Conservation (phyloP, 2,797 vertebrate species). For the Diglossa cyanea region DNA sequence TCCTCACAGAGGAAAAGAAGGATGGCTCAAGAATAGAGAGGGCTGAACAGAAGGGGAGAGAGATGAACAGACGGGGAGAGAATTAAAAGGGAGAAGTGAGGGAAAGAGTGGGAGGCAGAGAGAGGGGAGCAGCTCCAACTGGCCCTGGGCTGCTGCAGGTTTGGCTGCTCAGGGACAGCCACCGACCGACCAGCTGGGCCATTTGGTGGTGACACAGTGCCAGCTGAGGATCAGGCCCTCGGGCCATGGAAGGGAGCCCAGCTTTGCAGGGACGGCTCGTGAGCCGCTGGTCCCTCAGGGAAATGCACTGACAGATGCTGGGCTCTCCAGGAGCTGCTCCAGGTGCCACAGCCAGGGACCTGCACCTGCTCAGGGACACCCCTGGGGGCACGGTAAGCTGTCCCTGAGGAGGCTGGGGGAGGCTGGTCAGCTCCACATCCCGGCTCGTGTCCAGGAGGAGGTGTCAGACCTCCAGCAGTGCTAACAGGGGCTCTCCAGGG, state of each 20-base stretch:
- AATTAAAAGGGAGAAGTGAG: slow-evolving; percentile 6
- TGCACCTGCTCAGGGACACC: not conserved
- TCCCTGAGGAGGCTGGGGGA: not conserved
- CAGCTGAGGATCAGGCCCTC: slow-evolving; percentile 20
- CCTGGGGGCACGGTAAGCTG: rapidly evolving
- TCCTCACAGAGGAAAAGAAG: slow-evolving; percentile 37
- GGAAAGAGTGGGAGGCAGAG: not conserved
- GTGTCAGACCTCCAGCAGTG: not conserved
- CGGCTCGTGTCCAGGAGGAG: rapidly evolving
- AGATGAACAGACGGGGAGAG: slow-evolving; percentile 44
- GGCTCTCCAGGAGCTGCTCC: not conserved
- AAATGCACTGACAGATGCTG: not conserved
- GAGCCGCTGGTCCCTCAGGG: not conserved
- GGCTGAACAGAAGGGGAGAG: slow-evolving; percentile 53
- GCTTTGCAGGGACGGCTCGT: not conserved
- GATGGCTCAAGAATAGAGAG: slow-evolving; percentile 50
- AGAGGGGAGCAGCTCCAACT: not conserved
- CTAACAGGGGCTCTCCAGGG: not conserved
- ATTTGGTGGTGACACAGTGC: not conserved
- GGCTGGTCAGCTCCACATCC: not conserved
- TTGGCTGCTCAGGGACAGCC: not conserved
- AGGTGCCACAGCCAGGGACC: not conserved
- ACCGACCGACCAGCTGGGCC: not conserved
- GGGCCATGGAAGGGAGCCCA: not conserved
- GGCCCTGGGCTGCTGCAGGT: not conserved